Evolutionary conservation across 2,797 vertebrate species (phyloP).

Genomic region (Neopelma chrysocephalum): DNA sequence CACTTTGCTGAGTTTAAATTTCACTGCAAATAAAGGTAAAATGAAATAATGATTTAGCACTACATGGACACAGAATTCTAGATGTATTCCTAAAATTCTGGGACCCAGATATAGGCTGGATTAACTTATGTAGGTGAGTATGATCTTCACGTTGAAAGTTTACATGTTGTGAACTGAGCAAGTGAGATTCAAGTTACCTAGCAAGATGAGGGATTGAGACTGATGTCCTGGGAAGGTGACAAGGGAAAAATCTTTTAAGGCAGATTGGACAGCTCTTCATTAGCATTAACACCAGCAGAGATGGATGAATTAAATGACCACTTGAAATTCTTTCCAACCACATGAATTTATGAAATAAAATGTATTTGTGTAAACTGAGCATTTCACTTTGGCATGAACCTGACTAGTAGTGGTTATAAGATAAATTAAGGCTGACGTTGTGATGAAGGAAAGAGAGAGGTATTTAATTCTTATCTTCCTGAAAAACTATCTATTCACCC

Average conservation of each 20-base stretch:
- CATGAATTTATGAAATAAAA: background rate
- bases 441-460: background rate
- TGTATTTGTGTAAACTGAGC: background rate
- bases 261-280: background rate
- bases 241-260: background rate
- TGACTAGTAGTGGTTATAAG: background rate
- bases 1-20: conserved; percentile 20
- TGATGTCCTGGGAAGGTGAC: background rate
- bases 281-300: background rate
- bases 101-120: background rate
- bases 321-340: background rate
- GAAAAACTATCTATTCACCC: background rate
- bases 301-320: background rate
- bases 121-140: background rate
- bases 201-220: background rate
- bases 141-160: background rate
- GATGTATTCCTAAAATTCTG: background rate
- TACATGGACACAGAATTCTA: background rate
- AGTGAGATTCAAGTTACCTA: background rate
- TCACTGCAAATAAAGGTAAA: background rate
- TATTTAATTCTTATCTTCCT: background rate
- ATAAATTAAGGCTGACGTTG: background rate
- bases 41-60: background rate
- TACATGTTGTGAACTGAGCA: background rate
- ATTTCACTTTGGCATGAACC: background rate